These are phyloP conservation scores for Corythornis vintsioides DNA, from an alignment of 2,113 vertebrate species.

Conservation along the genomic window DNA sequence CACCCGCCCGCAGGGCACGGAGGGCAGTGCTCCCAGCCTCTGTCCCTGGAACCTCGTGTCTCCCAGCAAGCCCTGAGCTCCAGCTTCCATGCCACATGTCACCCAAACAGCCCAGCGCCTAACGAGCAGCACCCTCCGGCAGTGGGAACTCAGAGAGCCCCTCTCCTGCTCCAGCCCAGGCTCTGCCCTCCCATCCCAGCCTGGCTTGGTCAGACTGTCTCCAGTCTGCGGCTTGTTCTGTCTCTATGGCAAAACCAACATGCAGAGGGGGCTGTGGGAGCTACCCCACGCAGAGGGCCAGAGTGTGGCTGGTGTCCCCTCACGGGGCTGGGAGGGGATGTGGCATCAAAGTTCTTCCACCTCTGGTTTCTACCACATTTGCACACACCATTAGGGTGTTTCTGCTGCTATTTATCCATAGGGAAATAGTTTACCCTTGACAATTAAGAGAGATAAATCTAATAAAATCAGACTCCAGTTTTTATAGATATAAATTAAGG, in stretches of 20 bases:
- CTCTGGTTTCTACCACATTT: background rate
- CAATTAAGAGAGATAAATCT: slow-evolving; percentile 44
- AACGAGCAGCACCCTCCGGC: background rate
- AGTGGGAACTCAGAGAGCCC: background rate
- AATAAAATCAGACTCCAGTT: slow-evolving; percentile 13
- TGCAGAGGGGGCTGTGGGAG: background rate
- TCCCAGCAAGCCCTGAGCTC: background rate
- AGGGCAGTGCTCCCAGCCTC: background rate
- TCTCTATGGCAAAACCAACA: background rate
- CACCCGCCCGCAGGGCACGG: background rate
- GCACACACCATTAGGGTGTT: background rate
- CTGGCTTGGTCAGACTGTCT: background rate
- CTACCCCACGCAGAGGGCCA: background rate
- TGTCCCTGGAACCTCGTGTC: background rate
- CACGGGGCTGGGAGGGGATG: fast-evolving
- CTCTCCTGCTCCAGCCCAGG: fast-evolving
- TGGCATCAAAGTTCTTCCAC: fast-evolving
- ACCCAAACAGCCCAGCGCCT: background rate
- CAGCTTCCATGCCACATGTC: background rate
- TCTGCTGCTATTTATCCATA: background rate
- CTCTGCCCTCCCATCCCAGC: background rate
- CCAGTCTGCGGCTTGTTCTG: background rate
- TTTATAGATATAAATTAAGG: background rate
- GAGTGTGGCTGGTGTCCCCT: background rate
- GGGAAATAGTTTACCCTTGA: slow-evolving; percentile 34